These are phyloP conservation scores for Sminthurides aquaticus DNA, from an alignment of 2,888 invertebrate species.

Conservation along the genomic window DNA sequence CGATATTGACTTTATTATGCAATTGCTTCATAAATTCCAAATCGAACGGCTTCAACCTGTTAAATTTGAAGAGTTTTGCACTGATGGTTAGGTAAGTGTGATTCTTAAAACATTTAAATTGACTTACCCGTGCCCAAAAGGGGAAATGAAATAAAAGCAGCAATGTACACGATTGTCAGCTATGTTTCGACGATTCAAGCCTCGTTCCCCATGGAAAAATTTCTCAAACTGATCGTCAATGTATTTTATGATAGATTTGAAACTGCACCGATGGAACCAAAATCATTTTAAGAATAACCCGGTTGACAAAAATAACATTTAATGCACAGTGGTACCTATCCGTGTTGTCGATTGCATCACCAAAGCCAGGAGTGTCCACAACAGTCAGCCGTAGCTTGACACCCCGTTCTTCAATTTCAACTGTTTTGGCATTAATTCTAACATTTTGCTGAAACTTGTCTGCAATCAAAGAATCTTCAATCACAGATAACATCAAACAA, in stretches of 20 bases:
- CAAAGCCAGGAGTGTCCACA: constrained; percentile 93
- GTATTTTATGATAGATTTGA: constrained; percentile 88
- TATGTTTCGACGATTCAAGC: constrained; percentile 89
- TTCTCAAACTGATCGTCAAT: constrained; percentile 96
- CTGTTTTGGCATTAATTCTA: constrained; percentile 86
- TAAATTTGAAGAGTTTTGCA: constrained; percentile 43
- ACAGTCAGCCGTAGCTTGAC: constrained; percentile 87
- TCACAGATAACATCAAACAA: too few relatives aligned
- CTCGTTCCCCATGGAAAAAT: constrained; percentile 85
- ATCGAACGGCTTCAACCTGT: constrained; percentile 81
- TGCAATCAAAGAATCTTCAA: constrained; percentile 3
- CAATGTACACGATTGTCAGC: constrained; percentile 96
- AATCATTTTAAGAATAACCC: constrained; percentile 1
- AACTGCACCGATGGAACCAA: too few relatives aligned
- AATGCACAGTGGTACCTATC: constrained; percentile 52
- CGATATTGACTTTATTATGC: constrained; percentile 91
- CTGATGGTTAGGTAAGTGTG: too few relatives aligned
- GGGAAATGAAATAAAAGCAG: constrained; percentile 95
- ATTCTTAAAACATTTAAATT: too few relatives aligned
- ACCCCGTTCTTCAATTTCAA: constrained; percentile 92
- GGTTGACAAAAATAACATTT: background rate
- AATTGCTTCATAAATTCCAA: constrained; percentile 94
- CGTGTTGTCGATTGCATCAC: constrained; percentile 88
- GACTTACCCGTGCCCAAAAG: constrained; percentile 91
- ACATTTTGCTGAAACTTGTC: constrained; percentile 61